Evolutionary conservation across 2,113 vertebrate genomes (phyloP).

Genomic region (Pelecanus crispus): DNA sequence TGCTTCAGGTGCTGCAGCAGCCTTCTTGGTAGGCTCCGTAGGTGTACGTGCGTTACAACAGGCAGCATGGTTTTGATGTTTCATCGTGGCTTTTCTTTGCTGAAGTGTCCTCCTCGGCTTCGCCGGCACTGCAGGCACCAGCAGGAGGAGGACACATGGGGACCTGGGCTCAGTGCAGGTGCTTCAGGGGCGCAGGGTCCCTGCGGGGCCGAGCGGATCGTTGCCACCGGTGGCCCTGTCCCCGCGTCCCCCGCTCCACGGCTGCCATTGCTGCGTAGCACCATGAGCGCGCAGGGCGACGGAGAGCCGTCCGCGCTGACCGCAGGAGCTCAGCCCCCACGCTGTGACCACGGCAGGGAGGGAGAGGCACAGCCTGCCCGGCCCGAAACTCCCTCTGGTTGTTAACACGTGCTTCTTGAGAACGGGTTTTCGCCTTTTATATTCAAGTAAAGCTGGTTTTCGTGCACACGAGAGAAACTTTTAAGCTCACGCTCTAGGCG

Average conservation of each 20-base stretch:
- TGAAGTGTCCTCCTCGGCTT: background rate
- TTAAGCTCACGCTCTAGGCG: fast-evolving
- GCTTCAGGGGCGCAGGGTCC: fast-evolving
- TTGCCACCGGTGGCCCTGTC: background rate
- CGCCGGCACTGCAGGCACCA: background rate
- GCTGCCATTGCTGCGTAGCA: background rate
- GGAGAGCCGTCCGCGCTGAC: background rate
- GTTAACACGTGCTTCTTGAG: background rate
- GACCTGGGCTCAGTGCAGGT: background rate
- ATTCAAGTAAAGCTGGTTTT: background rate
- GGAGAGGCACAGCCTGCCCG: fast-evolving
- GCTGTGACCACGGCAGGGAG: fast-evolving
- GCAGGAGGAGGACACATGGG: background rate
- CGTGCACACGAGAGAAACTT: background rate
- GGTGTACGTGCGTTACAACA: background rate
- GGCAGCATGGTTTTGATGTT: background rate
- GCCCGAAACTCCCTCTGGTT: background rate
- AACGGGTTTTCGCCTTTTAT: background rate
- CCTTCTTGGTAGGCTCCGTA: background rate
- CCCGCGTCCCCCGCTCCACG: fast-evolving
- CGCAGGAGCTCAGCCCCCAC: background rate
- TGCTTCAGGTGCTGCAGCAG: background rate
- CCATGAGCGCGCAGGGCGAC: background rate
- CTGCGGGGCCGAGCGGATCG: background rate
- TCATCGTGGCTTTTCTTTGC: background rate